phyloP scores from a whole-genome alignment of 2,888 invertebrate species.

The Toxonevra muliebris region DNA sequence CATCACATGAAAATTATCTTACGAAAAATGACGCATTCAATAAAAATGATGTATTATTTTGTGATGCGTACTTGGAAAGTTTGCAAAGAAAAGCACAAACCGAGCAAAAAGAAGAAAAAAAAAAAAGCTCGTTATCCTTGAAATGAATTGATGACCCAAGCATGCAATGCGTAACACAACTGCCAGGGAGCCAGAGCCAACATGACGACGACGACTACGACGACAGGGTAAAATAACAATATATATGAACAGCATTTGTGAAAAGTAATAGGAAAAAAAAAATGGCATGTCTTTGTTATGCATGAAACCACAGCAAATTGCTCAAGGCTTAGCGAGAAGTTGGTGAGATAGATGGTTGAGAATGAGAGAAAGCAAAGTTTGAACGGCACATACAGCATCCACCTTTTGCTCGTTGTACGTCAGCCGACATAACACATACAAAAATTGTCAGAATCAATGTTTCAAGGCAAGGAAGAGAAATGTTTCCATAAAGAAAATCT shows the following conservation, averaged over 20 bases:
- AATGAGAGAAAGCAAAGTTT: neutral
- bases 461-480: too few species aligned
- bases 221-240: neutral
- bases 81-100: neutral
- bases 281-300: slow-evolving; percentile 2
- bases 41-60: slow-evolving; percentile 36
- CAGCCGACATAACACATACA: too few species aligned
- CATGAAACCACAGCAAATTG: slow-evolving; percentile 4
- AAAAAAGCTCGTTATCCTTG: slow-evolving; percentile 21
- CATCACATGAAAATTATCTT: neutral
- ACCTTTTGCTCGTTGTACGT: too few species aligned
- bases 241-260: neutral
- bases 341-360: neutral
- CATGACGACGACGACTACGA: neutral
- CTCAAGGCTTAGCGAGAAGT: neutral
- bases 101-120: neutral
- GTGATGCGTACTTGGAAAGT: slow-evolving; percentile 9
- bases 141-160: slow-evolving; percentile 23
- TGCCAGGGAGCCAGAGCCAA: too few species aligned
- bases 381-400: too few species aligned
- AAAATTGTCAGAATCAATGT: too few species aligned
- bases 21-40: slow-evolving; percentile 29
- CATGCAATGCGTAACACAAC: neutral
- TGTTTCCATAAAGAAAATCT: too few species aligned
- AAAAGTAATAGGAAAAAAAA: neutral